Evolutionary conservation across 2,797 vertebrate genomes (phyloP).

Genomic region (Syncerus caffer): DNA sequence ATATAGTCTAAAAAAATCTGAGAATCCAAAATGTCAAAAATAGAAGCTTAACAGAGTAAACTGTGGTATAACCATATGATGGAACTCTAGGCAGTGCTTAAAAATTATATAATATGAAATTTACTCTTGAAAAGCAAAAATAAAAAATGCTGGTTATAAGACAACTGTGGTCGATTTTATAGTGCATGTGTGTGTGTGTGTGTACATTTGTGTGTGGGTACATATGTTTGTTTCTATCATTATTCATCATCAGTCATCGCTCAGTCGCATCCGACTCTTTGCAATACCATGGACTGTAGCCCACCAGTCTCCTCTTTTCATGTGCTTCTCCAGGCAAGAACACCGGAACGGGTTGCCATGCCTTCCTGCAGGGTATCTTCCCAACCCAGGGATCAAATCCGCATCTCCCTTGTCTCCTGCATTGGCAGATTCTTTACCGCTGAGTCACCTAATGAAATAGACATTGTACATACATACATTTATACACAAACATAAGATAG

Average conservation of each 20-base stretch:
- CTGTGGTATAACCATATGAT: background rate
- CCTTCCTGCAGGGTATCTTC: background rate
- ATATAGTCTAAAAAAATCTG: background rate
- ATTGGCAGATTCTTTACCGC: background rate
- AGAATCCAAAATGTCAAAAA: background rate
- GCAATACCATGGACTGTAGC: background rate
- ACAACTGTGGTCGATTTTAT: background rate
- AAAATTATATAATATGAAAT: background rate
- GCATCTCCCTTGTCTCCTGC: background rate
- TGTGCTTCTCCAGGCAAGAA: background rate
- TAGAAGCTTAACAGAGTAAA: background rate
- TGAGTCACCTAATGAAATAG: background rate
- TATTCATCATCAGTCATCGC: background rate
- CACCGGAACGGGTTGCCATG: background rate
- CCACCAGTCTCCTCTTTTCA: background rate
- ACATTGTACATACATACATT: background rate
- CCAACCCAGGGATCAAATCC: background rate
- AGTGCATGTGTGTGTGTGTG: too few species aligned
- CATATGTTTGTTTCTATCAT: background rate
- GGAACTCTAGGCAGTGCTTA: background rate
- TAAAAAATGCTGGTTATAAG: background rate
- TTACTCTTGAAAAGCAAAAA: constrained; percentile 38
- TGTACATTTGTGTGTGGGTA: background rate
- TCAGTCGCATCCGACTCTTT: background rate
- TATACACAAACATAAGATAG: background rate